These are phyloP conservation scores for Cephus spinipes DNA, from an alignment of 2,888 invertebrate genomes.

Conservation along the genomic window DNA sequence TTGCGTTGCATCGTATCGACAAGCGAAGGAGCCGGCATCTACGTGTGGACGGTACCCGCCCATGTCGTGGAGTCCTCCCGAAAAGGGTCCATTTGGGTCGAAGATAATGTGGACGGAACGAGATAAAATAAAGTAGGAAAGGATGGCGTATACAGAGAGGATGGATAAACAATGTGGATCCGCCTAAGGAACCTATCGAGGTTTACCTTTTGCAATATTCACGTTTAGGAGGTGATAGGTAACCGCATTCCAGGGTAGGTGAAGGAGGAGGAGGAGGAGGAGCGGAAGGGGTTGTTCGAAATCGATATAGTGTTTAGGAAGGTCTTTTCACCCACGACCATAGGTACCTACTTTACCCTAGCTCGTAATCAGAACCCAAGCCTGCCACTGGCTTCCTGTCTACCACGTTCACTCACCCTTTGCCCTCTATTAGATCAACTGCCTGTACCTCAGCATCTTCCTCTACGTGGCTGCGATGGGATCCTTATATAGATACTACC, in stretches of 20 bases:
- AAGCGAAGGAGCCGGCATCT: slow-evolving; percentile 35
- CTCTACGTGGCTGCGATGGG: slow-evolving; percentile 1
- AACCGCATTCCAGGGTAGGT: slow-evolving; percentile 31
- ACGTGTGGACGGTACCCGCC: slow-evolving; percentile 27
- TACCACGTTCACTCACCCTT: slow-evolving; percentile 8
- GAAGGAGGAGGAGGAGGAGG: slow-evolving; percentile 30
- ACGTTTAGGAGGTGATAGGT: slow-evolving; percentile 26
- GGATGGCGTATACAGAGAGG: neutral
- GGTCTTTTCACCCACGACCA: slow-evolving; percentile 53
- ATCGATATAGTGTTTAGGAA: slow-evolving; percentile 58
- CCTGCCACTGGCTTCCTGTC: slow-evolving; percentile 8
- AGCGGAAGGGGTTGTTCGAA: slow-evolving; percentile 33
- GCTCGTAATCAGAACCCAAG: slow-evolving; percentile 27
- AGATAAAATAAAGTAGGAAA: neutral
- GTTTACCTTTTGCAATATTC: slow-evolving; percentile 9
- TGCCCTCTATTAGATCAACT: neutral
- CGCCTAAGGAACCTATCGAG: neutral
- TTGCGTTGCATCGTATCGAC: slow-evolving; percentile 11
- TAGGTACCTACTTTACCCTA: slow-evolving; percentile 26
- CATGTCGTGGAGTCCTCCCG: neutral
- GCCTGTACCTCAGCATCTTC: neutral
- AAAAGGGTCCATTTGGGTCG: neutral
- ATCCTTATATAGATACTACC: neutral
- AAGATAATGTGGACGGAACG: neutral
- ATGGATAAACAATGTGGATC: neutral